A percentile compares a stretch with the other conserved stretches of the same genome.
These are phyloP conservation scores for Lasiurus cinereus DNA, from an alignment of 2,113 vertebrate genomes.

Conservation along the genomic window DNA sequence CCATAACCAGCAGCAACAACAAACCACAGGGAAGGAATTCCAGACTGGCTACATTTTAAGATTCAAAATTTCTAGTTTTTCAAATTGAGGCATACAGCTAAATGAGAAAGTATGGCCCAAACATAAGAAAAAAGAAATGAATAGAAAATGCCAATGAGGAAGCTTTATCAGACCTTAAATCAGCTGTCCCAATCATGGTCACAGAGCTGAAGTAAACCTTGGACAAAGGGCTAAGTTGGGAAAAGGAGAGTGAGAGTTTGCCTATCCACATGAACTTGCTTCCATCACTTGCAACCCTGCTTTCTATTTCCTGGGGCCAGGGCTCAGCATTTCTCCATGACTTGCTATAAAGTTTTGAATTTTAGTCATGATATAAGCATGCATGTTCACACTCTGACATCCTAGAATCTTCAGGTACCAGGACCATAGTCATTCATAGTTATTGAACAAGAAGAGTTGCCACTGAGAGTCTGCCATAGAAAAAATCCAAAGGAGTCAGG, in stretches of 20 bases:
- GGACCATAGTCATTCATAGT: not conserved
- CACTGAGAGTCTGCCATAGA: not conserved
- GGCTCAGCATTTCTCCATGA: not conserved
- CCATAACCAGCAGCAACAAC: no score
- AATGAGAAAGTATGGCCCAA: not conserved
- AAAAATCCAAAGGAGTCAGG: fast-evolving
- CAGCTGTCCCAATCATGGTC: no score
- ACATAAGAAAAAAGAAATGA: not conserved
- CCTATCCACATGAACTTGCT: fast-evolving
- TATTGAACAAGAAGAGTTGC: not conserved
- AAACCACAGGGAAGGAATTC: not conserved
- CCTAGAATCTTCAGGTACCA: not conserved
- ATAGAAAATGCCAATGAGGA: not conserved
- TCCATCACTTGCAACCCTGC: no score
- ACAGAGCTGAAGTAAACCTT: fast-evolving
- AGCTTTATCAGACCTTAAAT: fast-evolving
- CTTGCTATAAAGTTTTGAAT: not conserved
- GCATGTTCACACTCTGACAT: not conserved
- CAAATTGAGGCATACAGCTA: not conserved
- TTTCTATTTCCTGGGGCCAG: not conserved
- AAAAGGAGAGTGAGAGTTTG: fast-evolving
- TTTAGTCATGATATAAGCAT: not conserved
- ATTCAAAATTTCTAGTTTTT: not conserved
- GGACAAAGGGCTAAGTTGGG: not conserved
- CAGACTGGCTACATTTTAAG: fast-evolving